Evolutionary conservation across 2,797 vertebrate species (phyloP), one percentile per base, ranked within the genome.

Genomic region (Microhierax caerulescens): DNA sequence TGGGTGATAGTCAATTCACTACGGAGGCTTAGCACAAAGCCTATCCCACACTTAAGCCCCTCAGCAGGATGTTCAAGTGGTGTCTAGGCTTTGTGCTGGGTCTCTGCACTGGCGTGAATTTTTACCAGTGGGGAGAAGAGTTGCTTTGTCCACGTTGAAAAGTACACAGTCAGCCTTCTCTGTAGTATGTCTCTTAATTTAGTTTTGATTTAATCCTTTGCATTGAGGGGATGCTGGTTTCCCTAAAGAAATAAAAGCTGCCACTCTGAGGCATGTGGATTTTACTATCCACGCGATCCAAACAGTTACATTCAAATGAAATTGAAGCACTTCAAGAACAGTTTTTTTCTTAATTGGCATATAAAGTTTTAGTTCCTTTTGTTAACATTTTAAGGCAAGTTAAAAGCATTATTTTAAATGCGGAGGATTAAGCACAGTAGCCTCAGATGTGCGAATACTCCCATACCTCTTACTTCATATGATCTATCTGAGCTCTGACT

Each of bases 201-300:
- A 85, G 37, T 93, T 93, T 89, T 64, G 51, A 83, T 85, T 94
- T 95, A 92, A 97, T 88, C 88, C 88, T 93, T 64, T 80, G 56
- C 80, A 61, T 11, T 60, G 48, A 89, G 47, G 88, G 28, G 41
- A 74, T 77, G 70, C 56, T 82, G 48, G 36, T 64, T 89, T 53
- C 67, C 51, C 63, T 34, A 14, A 80, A 92, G 72, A 56, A 95
- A 92, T 79, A 86, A 87, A 92, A 94, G 67, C 70, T 8, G 13
- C 37, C 47, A 53, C 48, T 90, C 50, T 21, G 83, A 72, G 60
- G 41, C 85, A 87, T 68, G 48, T 91, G 83, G 28, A 74, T 95
- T 95, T 92, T 81, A 25, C 69, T 68, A 30, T 64, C 48, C 28
- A 13, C 86, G 59, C 32, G 45, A 79, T 63, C 90, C 90, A 78